Conservation (phyloP, 2,797 vertebrate genomes). For the Gymnothorax javanicus region DNA sequence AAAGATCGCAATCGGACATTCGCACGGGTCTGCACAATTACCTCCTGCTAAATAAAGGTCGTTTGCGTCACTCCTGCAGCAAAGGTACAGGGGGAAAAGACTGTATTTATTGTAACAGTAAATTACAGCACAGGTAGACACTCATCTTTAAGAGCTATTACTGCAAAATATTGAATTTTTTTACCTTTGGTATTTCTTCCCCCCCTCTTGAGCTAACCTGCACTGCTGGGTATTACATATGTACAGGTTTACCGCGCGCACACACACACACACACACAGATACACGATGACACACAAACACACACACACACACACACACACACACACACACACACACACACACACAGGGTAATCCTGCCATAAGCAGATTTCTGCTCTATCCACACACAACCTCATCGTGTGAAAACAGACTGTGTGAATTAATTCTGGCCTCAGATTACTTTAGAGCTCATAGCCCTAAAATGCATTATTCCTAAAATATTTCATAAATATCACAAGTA, state of each 20-base stretch:
- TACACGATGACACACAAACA: too few relatives aligned
- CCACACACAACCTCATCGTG: background rate
- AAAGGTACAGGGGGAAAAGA: constrained; percentile 36
- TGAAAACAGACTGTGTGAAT: background rate
- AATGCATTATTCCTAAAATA: background rate
- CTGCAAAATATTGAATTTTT: background rate
- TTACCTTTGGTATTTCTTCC: background rate
- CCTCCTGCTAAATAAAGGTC: constrained; percentile 94
- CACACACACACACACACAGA: too few relatives aligned
- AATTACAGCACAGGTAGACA: constrained; percentile 24
- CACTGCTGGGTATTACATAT: background rate
- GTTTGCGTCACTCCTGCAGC: constrained; percentile 68
- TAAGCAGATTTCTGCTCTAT: background rate
- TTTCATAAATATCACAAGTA: background rate
- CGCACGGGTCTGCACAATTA: constrained; percentile 82
- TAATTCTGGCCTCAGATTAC: background rate
- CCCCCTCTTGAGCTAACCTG: background rate
- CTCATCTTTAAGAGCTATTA: constrained; percentile 6
- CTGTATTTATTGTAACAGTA: constrained; percentile 51
- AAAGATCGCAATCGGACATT: constrained; percentile 95
- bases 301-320: too few relatives aligned
- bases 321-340: too few relatives aligned
- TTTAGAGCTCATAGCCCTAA: background rate
- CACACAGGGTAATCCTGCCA: too few relatives aligned
- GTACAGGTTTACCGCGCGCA: background rate